A percentile compares a stretch with the other conserved stretches of the same genome.
Evolutionary conservation across 2,113 vertebrate species (phyloP).

Genomic region (Prionailurus viverrinus): DNA sequence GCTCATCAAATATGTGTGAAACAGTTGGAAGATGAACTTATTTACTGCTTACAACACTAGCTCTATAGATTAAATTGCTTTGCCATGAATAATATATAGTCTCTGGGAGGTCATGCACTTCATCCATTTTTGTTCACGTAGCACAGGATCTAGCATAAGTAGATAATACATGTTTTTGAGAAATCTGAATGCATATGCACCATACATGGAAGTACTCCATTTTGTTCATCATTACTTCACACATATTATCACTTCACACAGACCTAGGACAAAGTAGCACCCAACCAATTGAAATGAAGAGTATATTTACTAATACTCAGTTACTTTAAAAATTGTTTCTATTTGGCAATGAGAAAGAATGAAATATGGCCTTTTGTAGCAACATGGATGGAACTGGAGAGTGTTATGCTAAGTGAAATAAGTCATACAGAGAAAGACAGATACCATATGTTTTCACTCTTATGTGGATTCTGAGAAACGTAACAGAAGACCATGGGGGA

Average conservation of each 20-base stretch:
- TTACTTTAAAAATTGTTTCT: background rate
- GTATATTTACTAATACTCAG: background rate
- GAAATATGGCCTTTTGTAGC: too few species aligned
- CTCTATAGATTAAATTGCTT: background rate
- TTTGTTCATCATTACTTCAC: background rate
- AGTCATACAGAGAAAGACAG: too few species aligned
- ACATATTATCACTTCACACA: background rate
- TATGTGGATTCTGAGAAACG: too few species aligned
- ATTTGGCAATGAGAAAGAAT: too few species aligned
- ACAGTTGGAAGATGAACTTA: background rate
- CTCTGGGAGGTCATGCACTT: background rate
- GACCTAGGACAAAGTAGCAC: background rate
- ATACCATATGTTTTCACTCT: too few species aligned
- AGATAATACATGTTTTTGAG: background rate
- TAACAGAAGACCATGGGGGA: too few species aligned
- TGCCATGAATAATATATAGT: background rate
- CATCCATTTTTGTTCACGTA: background rate
- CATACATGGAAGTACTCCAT: background rate
- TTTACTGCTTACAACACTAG: background rate
- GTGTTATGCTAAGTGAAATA: too few species aligned
- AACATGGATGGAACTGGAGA: too few species aligned
- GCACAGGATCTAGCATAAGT: background rate
- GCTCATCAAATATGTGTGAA: background rate
- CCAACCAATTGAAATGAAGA: background rate
- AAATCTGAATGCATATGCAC: background rate